A percentile compares a stretch with the other conserved stretches of the same genome.
Conservation (phyloP, 92 coral and sea anemone species). For the Palythoa caribaeorum region DNA sequence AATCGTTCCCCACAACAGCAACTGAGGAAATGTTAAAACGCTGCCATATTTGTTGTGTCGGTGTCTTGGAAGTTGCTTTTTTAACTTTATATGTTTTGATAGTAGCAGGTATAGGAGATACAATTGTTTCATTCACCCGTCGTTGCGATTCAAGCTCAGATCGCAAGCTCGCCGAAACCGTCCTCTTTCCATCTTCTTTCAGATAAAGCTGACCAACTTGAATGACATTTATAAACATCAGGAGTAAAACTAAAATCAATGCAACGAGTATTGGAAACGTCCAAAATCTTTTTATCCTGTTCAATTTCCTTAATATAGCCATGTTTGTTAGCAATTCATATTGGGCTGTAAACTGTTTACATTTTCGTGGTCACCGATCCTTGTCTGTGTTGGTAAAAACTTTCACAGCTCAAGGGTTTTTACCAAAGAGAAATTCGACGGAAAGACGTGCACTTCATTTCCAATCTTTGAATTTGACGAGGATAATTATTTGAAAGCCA, state of each 20-base stretch:
- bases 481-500: not conserved
- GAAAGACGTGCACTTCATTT: not conserved
- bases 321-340: not conserved
- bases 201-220: conserved; percentile 18
- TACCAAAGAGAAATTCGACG: not conserved
- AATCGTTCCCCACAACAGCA: conserved; percentile 32
- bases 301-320: not conserved
- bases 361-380: not conserved
- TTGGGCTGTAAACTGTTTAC: not conserved
- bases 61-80: conserved; percentile 2
- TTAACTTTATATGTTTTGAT: not conserved
- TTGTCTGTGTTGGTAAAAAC: not conserved
- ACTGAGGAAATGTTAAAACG: conserved; percentile 22
- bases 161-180: not conserved
- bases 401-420: not conserved
- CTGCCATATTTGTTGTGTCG: not conserved
- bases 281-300: conserved; percentile 9
- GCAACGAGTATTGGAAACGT: not conserved
- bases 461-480: not conserved
- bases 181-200: not conserved
- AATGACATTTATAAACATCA: conserved; percentile 9
- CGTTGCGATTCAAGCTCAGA: not conserved
- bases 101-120: not conserved
- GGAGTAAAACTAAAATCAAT: not conserved
- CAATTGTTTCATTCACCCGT: not conserved